Percentiles rank a stretch among this genome's conserved stretches.
Conservation (phyloP, 2,113 vertebrate genomes). For the Syrrhaptes paradoxus region DNA sequence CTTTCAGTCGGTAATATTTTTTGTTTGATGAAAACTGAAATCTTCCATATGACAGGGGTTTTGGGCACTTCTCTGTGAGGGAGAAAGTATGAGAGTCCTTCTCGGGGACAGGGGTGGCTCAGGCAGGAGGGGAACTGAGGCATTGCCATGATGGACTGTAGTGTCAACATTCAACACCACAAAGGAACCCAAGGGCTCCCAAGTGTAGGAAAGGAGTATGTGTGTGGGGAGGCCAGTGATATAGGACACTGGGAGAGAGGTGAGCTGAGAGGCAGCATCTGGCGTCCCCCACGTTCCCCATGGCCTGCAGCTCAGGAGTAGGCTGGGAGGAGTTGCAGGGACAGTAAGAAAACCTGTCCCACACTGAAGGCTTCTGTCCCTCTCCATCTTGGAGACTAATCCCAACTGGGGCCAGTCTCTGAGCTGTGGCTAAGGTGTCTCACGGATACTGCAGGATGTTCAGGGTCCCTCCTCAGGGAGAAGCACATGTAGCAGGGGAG, state of each 20-base stretch:
- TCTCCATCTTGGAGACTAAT: not conserved
- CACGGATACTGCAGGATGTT: accelerated
- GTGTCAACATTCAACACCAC: not conserved
- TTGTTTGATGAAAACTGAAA: accelerated
- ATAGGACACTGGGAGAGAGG: not conserved
- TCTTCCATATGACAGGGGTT: not conserved
- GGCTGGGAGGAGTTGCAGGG: not conserved
- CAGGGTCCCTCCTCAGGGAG: accelerated
- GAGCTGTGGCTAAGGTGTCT: not conserved
- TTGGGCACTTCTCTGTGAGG: not conserved
- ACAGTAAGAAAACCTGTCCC: not conserved
- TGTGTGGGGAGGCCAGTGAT: not conserved
- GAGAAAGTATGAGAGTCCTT: not conserved
- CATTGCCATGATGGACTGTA: not conserved
- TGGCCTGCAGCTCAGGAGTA: not conserved
- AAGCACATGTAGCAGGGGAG: not conserved
- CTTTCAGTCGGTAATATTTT: accelerated
- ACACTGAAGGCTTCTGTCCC: not conserved
- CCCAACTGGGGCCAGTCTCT: accelerated
- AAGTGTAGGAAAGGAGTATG: not conserved
- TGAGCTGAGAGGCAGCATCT: not conserved
- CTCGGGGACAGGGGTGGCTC: not conserved
- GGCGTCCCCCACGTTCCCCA: not conserved
- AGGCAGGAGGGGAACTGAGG: not conserved
- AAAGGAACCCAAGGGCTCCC: not conserved